Conservation (phyloP, 2,888 invertebrate genomes). For the Brachyptera putata region DNA sequence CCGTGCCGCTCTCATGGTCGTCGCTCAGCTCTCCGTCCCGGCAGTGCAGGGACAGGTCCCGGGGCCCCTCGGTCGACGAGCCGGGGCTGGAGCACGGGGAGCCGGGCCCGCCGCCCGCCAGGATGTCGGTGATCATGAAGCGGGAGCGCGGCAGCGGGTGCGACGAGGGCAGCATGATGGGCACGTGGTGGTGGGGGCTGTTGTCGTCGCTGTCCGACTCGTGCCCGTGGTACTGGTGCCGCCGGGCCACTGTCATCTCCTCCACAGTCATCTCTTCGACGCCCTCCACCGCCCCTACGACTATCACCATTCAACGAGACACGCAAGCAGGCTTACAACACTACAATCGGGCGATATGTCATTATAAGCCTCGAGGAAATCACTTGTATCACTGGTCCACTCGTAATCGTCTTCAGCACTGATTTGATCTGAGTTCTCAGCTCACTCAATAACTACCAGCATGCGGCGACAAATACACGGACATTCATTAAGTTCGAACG, state of each 20-base stretch:
- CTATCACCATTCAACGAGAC: conserved; percentile 27
- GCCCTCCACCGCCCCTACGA: conserved; percentile 40
- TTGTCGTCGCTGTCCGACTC: conserved; percentile 18
- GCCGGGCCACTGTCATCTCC: conserved; percentile 35
- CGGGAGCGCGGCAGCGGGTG: conserved; percentile 45
- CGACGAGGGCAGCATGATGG: conserved; percentile 12
- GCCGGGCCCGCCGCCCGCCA: conserved; percentile 50
- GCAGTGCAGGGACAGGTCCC: conserved; percentile 52
- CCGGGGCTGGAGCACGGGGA: conserved; percentile 48
- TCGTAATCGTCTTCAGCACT: too few species aligned
- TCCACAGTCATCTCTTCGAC: conserved; percentile 35
- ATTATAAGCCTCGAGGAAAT: neutral
- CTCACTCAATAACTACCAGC: too few species aligned
- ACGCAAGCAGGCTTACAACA: neutral
- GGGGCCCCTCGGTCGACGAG: conserved; percentile 52
- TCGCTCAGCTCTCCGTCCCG: conserved; percentile 36
- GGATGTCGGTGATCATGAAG: conserved; percentile 88
- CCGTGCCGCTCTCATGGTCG: conserved; percentile 49
- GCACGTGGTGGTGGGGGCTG: neutral
- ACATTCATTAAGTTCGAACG: too few species aligned
- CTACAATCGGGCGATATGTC: neutral
- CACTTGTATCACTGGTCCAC: too few species aligned
- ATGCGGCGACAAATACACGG: too few species aligned
- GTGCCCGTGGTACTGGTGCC: conserved; percentile 23
- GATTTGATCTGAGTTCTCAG: too few species aligned